A percentile compares a stretch with the other conserved stretches of the same genome.
These are phyloP conservation scores for Bombus terrestris DNA, from an alignment of 1,140 invertebrate species.

Conservation along the genomic window DNA sequence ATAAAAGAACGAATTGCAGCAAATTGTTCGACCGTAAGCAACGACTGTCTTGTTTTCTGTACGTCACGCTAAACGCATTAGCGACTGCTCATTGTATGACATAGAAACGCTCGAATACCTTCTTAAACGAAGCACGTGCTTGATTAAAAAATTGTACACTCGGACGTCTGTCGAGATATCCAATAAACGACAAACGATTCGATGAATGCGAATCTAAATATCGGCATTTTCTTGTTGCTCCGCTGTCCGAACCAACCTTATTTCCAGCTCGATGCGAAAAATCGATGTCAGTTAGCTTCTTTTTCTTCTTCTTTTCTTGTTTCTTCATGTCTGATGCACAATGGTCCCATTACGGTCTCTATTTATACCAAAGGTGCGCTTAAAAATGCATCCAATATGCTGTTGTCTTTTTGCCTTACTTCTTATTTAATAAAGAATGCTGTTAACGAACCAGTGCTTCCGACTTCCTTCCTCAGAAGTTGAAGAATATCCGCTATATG, in stretches of 20 bases:
- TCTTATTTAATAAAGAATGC: not conserved
- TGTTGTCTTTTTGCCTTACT: not conserved
- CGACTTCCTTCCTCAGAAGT: too few species aligned
- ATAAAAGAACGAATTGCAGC: slow-evolving; percentile 31
- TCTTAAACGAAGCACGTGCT: not conserved
- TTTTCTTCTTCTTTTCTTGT: not conserved
- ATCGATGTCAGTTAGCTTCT: slow-evolving; percentile 32
- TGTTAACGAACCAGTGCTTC: not conserved
- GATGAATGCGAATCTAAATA: slow-evolving; percentile 46
- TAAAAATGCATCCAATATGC: slow-evolving; percentile 32
- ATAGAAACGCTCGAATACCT: not conserved
- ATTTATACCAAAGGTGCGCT: not conserved
- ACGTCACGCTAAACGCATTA: slow-evolving; percentile 26
- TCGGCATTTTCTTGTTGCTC: slow-evolving; percentile 19
- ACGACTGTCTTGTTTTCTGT: slow-evolving; percentile 3
- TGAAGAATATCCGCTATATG: too few species aligned
- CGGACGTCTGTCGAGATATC: slow-evolving; percentile 13
- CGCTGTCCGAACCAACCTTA: slow-evolving; percentile 35
- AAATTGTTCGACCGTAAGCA: slow-evolving; percentile 35
- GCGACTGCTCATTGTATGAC: slow-evolving; percentile 6
- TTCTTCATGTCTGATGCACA: slow-evolving; percentile 4
- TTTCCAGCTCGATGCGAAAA: slow-evolving; percentile 39
- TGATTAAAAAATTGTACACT: slow-evolving; percentile 31
- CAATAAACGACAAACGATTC: slow-evolving; percentile 31
- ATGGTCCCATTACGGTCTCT: slow-evolving; percentile 30